These are phyloP conservation scores for Eupithecia dodoneata DNA, from an alignment of 2,888 invertebrate genomes.

Conservation along the genomic window DNA sequence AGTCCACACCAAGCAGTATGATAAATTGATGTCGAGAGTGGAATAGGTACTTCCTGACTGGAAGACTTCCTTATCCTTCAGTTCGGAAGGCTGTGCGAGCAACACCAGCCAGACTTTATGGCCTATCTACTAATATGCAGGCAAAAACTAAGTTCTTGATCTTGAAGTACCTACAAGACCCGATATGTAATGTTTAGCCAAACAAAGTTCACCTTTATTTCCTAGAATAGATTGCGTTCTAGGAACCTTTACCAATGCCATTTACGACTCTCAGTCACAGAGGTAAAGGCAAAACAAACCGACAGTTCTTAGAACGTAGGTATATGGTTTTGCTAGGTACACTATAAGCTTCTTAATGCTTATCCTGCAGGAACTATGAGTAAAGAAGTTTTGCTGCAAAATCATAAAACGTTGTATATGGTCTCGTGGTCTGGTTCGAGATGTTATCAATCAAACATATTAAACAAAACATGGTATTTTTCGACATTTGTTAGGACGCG, in stretches of 20 bases:
- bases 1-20: not conserved
- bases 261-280: not conserved
- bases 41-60: not conserved
- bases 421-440: not conserved
- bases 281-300: not conserved
- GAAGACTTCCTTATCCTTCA: not conserved
- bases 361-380: not conserved
- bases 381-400: not conserved
- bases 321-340: not conserved
- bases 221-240: not conserved
- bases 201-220: not conserved
- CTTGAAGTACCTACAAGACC: not conserved
- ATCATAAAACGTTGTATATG: not conserved
- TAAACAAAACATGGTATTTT: not conserved
- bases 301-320: not conserved
- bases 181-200: not conserved
- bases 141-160: not conserved
- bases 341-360: not conserved
- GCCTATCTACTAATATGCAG: not conserved
- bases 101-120: not conserved
- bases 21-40: not conserved
- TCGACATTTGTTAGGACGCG: not conserved
- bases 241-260: not conserved
- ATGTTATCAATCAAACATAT: not conserved
- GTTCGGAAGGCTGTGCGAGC: not conserved